Evolutionary conservation across 1,140 invertebrate genomes (phyloP).

Genomic region (Brachionus manjavacas): DNA sequence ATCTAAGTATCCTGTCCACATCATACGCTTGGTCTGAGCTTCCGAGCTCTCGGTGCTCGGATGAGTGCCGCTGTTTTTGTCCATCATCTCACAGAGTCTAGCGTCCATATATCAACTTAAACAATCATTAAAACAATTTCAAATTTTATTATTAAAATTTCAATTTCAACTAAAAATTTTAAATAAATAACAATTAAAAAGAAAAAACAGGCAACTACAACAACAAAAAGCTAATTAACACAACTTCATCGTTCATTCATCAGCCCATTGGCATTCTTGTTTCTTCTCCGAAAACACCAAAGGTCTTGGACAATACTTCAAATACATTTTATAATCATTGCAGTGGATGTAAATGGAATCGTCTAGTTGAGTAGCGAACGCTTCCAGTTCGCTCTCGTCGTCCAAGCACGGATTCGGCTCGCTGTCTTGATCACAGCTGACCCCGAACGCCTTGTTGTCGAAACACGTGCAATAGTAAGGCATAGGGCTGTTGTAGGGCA

Average conservation of each 20-base stretch:
- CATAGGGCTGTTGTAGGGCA: background rate
- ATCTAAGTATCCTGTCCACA: background rate
- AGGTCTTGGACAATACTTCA: conserved; percentile 25
- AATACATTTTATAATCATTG: background rate
- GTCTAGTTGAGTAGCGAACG: background rate
- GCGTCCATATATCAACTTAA: too few species aligned
- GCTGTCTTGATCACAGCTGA: conserved; percentile 1
- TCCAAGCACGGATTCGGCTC: conserved; percentile 20
- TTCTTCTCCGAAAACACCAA: conserved; percentile 16
- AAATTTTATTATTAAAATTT: background rate
- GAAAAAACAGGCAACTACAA: too few species aligned
- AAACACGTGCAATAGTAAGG: conserved; percentile 24
- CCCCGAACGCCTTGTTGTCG: background rate
- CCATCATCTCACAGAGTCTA: too few species aligned
- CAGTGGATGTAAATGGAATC: conserved; percentile 22
- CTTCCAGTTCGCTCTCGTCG: background rate
- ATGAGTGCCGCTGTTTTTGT: too few species aligned
- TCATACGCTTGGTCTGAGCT: too few species aligned
- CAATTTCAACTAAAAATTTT: background rate
- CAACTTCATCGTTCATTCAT: background rate
- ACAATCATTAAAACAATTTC: background rate
- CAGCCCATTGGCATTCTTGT: conserved; percentile 18
- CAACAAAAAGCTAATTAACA: background rate
- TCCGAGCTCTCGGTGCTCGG: too few species aligned
- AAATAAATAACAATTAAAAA: background rate